Evolutionary conservation across 2,888 invertebrate species (phyloP).

Genomic region (Diarsia dahlii): DNA sequence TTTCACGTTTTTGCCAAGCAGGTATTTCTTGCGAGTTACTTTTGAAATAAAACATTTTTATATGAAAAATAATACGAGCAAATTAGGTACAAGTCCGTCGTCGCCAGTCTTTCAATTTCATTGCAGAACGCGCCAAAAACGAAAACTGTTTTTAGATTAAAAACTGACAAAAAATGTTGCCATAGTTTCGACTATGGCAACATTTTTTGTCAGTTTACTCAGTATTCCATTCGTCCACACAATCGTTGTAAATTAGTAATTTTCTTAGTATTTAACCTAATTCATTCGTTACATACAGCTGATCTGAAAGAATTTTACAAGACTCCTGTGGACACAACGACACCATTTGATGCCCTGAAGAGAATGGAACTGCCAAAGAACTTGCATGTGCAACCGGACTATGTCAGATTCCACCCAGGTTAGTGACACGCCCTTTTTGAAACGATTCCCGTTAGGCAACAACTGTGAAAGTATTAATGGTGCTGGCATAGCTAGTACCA

Average conservation of each 20-base stretch:
- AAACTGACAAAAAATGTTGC: slow-evolving; percentile 1
- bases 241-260: background rate
- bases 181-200: too few relatives aligned
- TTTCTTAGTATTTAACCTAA: too few relatives aligned
- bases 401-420: slow-evolving; percentile 95
- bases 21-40: background rate
- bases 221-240: background rate
- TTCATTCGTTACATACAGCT: slow-evolving; percentile 86
- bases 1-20: background rate
- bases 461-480: too few relatives aligned
- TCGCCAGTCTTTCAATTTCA: background rate
- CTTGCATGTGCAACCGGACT: slow-evolving; percentile 95
- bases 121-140: too few relatives aligned
- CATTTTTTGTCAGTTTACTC: too few relatives aligned
- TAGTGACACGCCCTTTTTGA: background rate
- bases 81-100: background rate
- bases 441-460: too few relatives aligned
- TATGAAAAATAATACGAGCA: background rate
- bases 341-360: slow-evolving; percentile 94
- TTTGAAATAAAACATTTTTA: background rate
- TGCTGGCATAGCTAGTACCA: too few relatives aligned
- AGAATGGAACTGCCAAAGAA: slow-evolving; percentile 95
- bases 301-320: slow-evolving; percentile 94
- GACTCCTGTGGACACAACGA: slow-evolving; percentile 92
- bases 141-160: background rate